Percentiles rank a stretch among this genome's conserved stretches.
Conservation (phyloP, 2,797 vertebrate species). For the Hozukius guyotensis region DNA sequence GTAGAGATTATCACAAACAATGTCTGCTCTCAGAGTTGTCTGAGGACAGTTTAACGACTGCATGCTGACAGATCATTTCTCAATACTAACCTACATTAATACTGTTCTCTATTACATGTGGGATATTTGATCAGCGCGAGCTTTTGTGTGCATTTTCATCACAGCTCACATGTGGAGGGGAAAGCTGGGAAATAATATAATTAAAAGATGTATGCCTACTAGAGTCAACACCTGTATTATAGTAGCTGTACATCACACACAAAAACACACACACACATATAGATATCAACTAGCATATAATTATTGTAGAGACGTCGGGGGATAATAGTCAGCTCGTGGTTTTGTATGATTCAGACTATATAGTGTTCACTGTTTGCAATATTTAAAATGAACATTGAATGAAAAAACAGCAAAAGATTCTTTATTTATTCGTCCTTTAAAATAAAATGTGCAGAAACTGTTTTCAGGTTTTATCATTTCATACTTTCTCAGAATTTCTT, state of each 20-base stretch:
- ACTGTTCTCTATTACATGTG: not conserved
- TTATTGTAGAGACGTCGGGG: accelerated
- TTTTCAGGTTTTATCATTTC: not conserved
- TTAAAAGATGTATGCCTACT: not conserved
- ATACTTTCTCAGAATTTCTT: not conserved
- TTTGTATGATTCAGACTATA: not conserved
- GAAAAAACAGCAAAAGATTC: too few relatives aligned
- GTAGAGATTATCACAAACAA: slow-evolving; percentile 56
- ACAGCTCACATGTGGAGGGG: not conserved
- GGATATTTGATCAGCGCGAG: not conserved
- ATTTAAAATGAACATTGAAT: too few relatives aligned
- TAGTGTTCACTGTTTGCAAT: too few relatives aligned
- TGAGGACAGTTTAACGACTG: slow-evolving; percentile 16
- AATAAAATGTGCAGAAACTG: not conserved
- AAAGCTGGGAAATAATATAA: not conserved
- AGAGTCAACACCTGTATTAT: not conserved
- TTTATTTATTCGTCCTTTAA: not conserved
- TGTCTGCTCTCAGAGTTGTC: slow-evolving; percentile 20
- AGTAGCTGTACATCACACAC: not conserved
- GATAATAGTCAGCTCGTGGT: not conserved
- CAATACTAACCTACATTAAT: not conserved
- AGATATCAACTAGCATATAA: not conserved
- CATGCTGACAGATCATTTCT: not conserved
- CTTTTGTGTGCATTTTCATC: not conserved
- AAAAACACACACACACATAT: not conserved